phyloP scores from a whole-genome alignment of 2,888 invertebrate species.

The Drosophila helvetica region DNA sequence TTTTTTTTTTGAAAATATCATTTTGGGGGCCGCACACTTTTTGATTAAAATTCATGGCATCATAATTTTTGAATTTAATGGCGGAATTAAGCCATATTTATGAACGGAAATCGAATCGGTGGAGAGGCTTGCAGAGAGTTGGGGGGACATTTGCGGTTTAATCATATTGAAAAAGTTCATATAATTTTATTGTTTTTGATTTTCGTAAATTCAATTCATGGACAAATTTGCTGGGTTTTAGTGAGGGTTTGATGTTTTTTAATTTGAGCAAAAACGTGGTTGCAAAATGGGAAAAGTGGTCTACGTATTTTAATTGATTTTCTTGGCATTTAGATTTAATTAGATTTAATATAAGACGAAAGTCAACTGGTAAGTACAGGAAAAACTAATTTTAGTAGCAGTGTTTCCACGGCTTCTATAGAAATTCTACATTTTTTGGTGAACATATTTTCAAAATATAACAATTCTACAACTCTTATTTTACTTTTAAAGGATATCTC shows the following conservation, averaged over 20 bases:
- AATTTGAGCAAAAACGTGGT: neutral
- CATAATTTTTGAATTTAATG: slow-evolving; percentile 36
- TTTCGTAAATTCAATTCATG: neutral
- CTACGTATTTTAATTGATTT: neutral
- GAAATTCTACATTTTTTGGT: too few species aligned
- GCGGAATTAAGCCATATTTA: slow-evolving; percentile 13
- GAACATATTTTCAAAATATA: too few species aligned
- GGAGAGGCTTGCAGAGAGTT: too few species aligned
- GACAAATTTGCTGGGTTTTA: neutral
- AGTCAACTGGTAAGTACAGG: too few species aligned
- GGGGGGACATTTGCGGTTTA: neutral
- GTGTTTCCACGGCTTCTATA: too few species aligned
- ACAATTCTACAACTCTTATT: too few species aligned
- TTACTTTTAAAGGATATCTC: too few species aligned
- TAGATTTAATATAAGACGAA: too few species aligned
- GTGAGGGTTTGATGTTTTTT: neutral
- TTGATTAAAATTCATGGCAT: slow-evolving; percentile 53
- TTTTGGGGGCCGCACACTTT: slow-evolving; percentile 27
- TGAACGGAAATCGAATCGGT: neutral
- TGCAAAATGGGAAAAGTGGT: too few species aligned
- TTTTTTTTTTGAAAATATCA: slow-evolving; percentile 42
- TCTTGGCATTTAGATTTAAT: too few species aligned
- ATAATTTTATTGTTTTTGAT: neutral
- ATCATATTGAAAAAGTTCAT: neutral
- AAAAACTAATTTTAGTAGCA: too few species aligned